Evolutionary conservation across 2,113 vertebrate species (phyloP).

Genomic region (Leptocoma aspasia): DNA sequence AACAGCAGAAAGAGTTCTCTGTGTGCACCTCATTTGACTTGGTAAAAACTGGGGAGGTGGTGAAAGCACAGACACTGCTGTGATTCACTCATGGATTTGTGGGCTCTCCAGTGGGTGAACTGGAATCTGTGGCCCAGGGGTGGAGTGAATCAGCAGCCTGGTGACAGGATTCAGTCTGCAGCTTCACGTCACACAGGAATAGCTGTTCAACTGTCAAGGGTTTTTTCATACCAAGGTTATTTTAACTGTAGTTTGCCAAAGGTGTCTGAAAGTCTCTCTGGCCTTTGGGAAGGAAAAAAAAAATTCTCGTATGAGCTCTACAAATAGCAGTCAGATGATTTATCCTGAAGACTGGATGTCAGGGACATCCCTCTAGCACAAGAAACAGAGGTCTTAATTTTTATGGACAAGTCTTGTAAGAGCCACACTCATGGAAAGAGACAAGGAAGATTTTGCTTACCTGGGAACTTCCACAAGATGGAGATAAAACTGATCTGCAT

Average conservation of each 20-base stretch:
- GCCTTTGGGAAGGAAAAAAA: background rate
- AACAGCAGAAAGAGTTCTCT: background rate
- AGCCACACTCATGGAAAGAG: background rate
- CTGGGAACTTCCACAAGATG: constrained; percentile 80
- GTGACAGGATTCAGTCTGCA: background rate
- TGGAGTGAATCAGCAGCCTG: background rate
- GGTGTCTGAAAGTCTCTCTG: background rate
- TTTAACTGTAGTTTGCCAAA: background rate
- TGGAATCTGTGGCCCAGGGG: background rate
- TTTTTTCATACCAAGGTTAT: background rate
- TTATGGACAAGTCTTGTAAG: background rate
- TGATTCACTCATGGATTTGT: background rate
- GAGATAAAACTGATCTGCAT: constrained; percentile 85
- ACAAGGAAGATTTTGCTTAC: constrained; percentile 65
- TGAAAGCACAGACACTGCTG: background rate
- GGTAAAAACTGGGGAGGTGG: background rate
- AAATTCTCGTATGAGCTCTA: background rate
- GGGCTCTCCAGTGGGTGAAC: background rate
- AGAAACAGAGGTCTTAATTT: background rate
- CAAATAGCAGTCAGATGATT: background rate
- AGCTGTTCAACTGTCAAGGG: background rate
- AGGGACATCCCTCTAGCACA: background rate
- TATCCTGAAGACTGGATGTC: background rate
- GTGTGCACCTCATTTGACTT: background rate
- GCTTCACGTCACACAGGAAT: background rate